Base-by-base conservation (phyloP, 2,113 vertebrate genomes). In the Bos indicus region DNA sequence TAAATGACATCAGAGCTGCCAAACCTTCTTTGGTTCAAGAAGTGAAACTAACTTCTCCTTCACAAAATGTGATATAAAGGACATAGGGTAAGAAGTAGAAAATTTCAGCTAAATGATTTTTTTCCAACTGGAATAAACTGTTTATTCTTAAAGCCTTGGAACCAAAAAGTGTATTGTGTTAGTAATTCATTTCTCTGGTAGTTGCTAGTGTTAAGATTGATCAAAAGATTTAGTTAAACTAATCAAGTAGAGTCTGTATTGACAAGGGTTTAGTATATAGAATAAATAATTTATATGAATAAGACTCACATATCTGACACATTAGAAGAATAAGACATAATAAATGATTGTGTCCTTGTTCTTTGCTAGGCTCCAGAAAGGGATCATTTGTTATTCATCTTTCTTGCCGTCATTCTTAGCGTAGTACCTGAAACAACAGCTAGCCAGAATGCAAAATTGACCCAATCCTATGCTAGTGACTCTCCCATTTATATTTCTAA, bases 151-250 rank as follows among this genome's bases (percentile, higher is more conserved):
- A 57, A 77, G 81, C 8, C 7, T 84, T 82, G 88, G 36, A 84
- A 94, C 51, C 40, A 88, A 60, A 60, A 78, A 90, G 67, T 19
- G 0, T 74, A 67, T 67, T 28, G 33, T 30, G 56, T 60, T 93
- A 90, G 36, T 80, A 91, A 93, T 84, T 84, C 19, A 84, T 85
- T 96, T 78, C 4, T 95, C 46, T 88, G 56, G 80, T 56, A 59
- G 30, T 56, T 93, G 64, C 59, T 92, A 51, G 19, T 86, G 48
- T 96, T 95, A 87, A 95, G 84, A 82, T 60, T 33, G 46, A 89
- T 48, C 14, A 51, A 89, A 88, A 54, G 51, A 97, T 9, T 48
- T 95, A 91, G 46, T 97, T 85, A 91, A 94, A 85, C 90, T 59
- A 95, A 91, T n/a, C 57, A 94, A 92, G 28, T 83, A 54, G 85